Base-by-base conservation (phyloP, 1,140 invertebrate genomes). In the Venturia canescens region DNA sequence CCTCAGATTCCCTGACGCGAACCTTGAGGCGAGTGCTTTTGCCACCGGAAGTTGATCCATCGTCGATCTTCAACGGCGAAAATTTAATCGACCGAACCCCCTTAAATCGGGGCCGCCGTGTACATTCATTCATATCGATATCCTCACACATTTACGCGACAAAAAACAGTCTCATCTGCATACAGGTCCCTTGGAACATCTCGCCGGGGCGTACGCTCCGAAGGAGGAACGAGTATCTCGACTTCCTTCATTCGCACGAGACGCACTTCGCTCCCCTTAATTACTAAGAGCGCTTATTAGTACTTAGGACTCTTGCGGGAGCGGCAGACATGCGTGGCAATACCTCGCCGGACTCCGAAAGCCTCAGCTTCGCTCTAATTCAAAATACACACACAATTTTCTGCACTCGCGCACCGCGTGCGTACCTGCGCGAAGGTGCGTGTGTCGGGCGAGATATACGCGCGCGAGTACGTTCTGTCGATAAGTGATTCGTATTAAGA, bases 401-500 rank as follows among this genome's bases (percentile, higher is more conserved):
- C 57, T 63, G 7, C 21, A 63, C 21, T 11, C 21, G n/a, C n/a
- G n/a, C n/a, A n/a, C n/a, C n/a, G n/a, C n/a, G n/a, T 63, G 3
- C 23, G 11, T 63, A 63, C 18, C 3, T 63, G 1, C 18, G 1
- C 57, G 23, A 16, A 63, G 11, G 57, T 26, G 18, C 21, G 11
- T 26, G n/a, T n/a, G n/a, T n/a, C n/a, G n/a, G 3, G n/a, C 3
- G 3, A 53, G 3, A n/a, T n/a, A 21, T 63, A 1, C 11, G 57
- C 23, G 11, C 23, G 11, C 23, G 4, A 3, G 50, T 53, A n/a
- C 15, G 11, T 21, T 23, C 76, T 34, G 53, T 78, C 84, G 83
- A 87, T 87, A 87, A 86, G 84, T 86, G 86, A 87, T 87, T 87
- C 84, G 84, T 86, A 87, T 87, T 87, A 87, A 87, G 86, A 87